Base-by-base conservation (phyloP, 2,888 invertebrate species). In the Hydraecia micacea region DNA sequence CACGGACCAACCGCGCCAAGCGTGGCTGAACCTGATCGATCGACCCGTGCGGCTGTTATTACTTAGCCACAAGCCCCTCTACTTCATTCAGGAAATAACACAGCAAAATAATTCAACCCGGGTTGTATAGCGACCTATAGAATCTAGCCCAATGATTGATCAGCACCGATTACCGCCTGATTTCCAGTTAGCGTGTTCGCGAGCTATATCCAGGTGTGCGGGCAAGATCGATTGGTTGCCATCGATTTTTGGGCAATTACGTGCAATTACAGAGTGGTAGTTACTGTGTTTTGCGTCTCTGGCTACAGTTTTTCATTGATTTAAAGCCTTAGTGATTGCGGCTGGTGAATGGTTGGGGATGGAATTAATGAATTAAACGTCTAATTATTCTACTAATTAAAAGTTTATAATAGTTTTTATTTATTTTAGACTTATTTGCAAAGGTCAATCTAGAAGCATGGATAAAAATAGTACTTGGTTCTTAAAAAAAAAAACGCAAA, bases 61-160 rank as follows among this genome's bases (percentile, higher is more conserved):
- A 32, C 32, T 32, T 32, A 32, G 32, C 32, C 32, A 32, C 1
- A 32, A 32, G 1, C 32, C 32, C 32, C 2, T 32, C 32, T 32
- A 25, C 15, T 52, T 52, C 32, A 8, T 68, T 36, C 36, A 36
- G 39, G 3, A 42, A 66, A 60, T 25, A 52, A 46, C 32, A 28
- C 4, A 21, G 9, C 7, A 62, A 67, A 79, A 73, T 42, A 62
- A 62, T 62, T 32, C 28, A 36, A 73, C 67, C 58, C 39, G 6
- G 8, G 8, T 79, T 60, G 46, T 18, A 39, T 18, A 49, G 13
- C 25, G 21, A 80, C 69, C 39, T 67, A 63, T 39, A 63, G 69
- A 79, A 62, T 80, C 65, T 32, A 80, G 77, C n/a, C 63, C 71
- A 84, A 77, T 89, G 89, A 89, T 89, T 89, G 89, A 89, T 88